A percentile compares a stretch with the other conserved stretches of the same genome.
Evolutionary conservation across 1,140 invertebrate species (phyloP).

Genomic region (Trypoxylus dichotomus): DNA sequence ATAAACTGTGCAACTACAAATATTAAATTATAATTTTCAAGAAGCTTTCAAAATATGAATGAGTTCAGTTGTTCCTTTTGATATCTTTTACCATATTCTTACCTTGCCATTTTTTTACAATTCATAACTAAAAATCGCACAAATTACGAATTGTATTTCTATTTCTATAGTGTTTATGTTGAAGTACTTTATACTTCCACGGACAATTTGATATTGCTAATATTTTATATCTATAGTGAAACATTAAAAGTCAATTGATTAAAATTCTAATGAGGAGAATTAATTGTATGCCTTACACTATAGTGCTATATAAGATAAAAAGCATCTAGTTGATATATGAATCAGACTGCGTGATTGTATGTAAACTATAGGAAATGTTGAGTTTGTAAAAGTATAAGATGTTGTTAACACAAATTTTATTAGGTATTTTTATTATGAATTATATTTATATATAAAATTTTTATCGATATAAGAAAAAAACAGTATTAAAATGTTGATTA

Average conservation of each 20-base stretch:
- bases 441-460: conserved; percentile 26
- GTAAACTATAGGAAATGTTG: conserved; percentile 17
- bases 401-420: conserved; percentile 10
- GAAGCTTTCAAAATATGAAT: neutral
- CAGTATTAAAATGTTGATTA: conserved; percentile 21
- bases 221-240: neutral
- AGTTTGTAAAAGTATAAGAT: conserved; percentile 23
- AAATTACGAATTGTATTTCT: conserved; percentile 1
- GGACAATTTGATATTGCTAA: neutral
- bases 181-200: neutral
- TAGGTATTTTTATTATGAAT: conserved; percentile 28
- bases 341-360: conserved; percentile 23
- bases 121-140: neutral
- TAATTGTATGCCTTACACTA: conserved; percentile 24
- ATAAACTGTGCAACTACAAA: neutral
- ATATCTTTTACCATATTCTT: neutral
- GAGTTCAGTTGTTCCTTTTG: neutral
- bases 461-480: neutral
- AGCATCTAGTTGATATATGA: neutral
- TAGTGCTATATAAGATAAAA: neutral
- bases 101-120: conserved; percentile 2
- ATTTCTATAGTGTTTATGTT: neutral
- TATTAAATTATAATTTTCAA: neutral
- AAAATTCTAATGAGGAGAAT: neutral
- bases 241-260: neutral